phyloP scores from a whole-genome alignment of 37 sponge, comb jelly and placozoan genomes.

The Lycopodina hypogea region DNA sequence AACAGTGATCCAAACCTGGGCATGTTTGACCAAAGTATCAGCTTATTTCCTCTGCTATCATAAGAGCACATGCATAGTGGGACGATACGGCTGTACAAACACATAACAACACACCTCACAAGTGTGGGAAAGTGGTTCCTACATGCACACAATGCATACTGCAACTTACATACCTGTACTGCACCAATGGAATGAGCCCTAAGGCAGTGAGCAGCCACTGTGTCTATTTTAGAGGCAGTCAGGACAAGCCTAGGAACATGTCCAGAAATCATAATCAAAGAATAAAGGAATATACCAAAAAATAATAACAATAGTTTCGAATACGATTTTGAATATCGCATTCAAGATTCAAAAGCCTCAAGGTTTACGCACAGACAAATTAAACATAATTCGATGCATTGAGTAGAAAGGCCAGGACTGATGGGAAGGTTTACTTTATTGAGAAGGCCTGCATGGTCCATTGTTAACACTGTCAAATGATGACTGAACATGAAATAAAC shows the following conservation, averaged over 20 bases:
- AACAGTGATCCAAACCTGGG: too few relatives aligned
- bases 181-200: neutral
- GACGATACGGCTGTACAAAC: too few relatives aligned
- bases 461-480: constrained; percentile 11
- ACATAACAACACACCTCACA: too few relatives aligned
- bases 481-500: neutral
- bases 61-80: too few relatives aligned
- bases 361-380: neutral
- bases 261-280: too few relatives aligned
- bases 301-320: neutral
- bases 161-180: constrained; percentile 45
- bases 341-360: neutral
- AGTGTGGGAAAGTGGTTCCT: too few relatives aligned
- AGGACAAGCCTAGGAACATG: constrained; percentile 28
- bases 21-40: too few relatives aligned
- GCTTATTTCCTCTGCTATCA: too few relatives aligned
- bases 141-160: too few relatives aligned
- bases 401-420: neutral
- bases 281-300: too few relatives aligned
- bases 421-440: neutral
- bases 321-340: neutral
- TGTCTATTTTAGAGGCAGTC: constrained; percentile 8
- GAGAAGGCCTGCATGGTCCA: too few relatives aligned
- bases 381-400: neutral
- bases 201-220: constrained; percentile 21